Percentiles rank a stretch among this genome's conserved stretches.
Evolutionary conservation across 2,888 invertebrate genomes (phyloP).

Genomic region (Chalcosyrphus nemorum): DNA sequence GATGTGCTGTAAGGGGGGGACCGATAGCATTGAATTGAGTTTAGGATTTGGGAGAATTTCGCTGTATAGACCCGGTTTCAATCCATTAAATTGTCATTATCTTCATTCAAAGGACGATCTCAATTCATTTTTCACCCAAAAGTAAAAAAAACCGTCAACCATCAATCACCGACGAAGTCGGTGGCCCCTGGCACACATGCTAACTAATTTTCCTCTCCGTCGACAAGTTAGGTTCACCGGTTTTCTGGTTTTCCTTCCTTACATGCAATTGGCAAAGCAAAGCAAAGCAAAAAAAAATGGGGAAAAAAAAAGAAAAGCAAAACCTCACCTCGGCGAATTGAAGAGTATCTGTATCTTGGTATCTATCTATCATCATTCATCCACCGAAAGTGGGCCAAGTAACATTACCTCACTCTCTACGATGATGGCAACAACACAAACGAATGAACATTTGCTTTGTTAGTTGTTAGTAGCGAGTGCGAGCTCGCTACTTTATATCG

Average conservation of each 20-base stretch:
- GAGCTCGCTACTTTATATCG: conserved; percentile 27
- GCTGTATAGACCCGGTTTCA: neutral
- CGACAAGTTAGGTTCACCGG: conserved; percentile 23
- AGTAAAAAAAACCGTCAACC: conserved; percentile 10
- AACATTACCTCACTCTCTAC: conserved; percentile 53
- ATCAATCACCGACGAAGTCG: conserved; percentile 26
- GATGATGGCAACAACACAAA: neutral
- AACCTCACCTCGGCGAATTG: conserved; percentile 1
- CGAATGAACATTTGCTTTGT: conserved; percentile 34
- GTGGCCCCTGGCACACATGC: conserved; percentile 9
- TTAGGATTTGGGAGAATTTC: neutral
- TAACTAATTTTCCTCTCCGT: conserved; percentile 17
- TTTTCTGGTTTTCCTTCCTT: conserved; percentile 12
- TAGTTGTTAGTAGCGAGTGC: neutral
- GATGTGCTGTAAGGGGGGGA: neutral
- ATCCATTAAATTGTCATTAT: conserved; percentile 45
- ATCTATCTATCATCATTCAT: conserved; percentile 44
- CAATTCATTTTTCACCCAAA: neutral
- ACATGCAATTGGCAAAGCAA: neutral
- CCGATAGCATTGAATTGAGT: neutral
- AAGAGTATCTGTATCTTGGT: conserved; percentile 30
- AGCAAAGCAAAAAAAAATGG: neutral
- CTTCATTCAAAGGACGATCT: neutral
- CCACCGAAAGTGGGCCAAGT: conserved; percentile 58
- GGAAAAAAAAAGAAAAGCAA: neutral